Evolutionary conservation across 2,797 vertebrate species (phyloP).

Genomic region (Glossophaga mutica): DNA sequence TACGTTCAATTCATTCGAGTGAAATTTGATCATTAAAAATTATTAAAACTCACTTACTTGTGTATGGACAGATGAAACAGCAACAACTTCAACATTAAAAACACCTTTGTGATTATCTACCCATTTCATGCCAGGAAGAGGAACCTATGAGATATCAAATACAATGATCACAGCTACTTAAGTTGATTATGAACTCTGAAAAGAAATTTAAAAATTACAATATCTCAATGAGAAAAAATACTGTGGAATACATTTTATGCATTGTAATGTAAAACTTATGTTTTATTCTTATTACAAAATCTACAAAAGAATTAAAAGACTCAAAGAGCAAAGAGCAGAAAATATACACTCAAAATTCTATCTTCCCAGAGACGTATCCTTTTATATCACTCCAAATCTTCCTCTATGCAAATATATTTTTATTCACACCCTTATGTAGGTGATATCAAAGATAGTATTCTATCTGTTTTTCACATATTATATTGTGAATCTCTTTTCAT

Average conservation of each 20-base stretch:
- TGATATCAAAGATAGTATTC: background rate
- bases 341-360: background rate
- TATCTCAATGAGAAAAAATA: background rate
- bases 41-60: conserved; percentile 85
- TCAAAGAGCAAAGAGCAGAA: conserved; percentile 13
- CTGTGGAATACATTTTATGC: background rate
- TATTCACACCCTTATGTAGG: background rate
- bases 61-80: conserved; percentile 95
- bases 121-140: conserved; percentile 99
- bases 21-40: background rate
- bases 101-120: conserved; percentile 99
- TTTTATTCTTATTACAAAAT: conserved; percentile 14
- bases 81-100: conserved; percentile 95
- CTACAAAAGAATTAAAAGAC: conserved; percentile 7
- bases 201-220: background rate
- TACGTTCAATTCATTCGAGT: background rate
- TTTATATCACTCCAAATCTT: background rate
- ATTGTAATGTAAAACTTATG: background rate
- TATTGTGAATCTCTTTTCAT: background rate
- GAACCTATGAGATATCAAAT: conserved; percentile 86
- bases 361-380: background rate
- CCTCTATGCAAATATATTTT: background rate
- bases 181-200: background rate
- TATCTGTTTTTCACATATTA: background rate
- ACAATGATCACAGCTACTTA: background rate